A percentile compares a stretch with the other conserved stretches of the same genome.
phyloP scores from a whole-genome alignment of 2,113 vertebrate species.

The Hippopotamus amphibius region DNA sequence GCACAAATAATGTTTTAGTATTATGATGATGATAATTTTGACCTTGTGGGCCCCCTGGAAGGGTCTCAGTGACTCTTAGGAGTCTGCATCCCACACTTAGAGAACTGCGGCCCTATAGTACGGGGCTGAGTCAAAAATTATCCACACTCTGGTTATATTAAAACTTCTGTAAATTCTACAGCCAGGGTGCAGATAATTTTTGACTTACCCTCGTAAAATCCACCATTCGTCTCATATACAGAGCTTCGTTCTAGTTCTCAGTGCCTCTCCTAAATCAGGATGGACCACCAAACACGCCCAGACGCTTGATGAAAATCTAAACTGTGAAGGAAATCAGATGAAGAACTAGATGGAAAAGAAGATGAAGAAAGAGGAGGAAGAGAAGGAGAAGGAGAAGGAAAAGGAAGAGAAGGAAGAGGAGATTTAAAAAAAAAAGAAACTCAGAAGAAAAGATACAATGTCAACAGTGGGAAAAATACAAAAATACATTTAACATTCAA shows the following conservation, averaged over 20 bases:
- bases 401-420: no score
- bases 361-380: not conserved
- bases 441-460: not conserved
- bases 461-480: no score
- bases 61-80: not conserved
- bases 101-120: not conserved
- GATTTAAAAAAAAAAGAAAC: no score
- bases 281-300: not conserved
- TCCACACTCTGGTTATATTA: no score
- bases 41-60: not conserved
- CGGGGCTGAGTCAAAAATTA: no score
- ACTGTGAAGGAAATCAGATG: not conserved
- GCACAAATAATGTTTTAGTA: accelerated
- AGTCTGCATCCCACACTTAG: not conserved
- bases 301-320: not conserved
- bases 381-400: not conserved
- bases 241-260: not conserved
- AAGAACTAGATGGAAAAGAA: no score
- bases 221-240: no score
- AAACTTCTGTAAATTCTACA: no score
- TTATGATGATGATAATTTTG: no score
- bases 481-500: no score
- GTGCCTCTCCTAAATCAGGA: accelerated
- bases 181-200: no score
- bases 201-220: not conserved